Base-by-base conservation (phyloP, 2,888 invertebrate species). In the Phlogophora meticulosa region DNA sequence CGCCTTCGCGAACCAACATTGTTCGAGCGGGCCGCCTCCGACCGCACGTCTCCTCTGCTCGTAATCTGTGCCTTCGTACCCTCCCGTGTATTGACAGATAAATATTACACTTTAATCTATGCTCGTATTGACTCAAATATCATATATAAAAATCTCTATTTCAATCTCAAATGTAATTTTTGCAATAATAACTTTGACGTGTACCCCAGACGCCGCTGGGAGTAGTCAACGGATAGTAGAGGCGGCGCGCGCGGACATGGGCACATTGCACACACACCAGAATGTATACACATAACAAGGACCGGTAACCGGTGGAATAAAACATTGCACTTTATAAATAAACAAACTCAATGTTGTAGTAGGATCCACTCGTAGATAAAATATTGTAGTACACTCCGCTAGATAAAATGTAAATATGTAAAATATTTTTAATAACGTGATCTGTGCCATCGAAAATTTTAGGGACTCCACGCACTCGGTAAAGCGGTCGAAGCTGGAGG, bases 291-390 rank as follows among this genome's bases (percentile, higher is more conserved):
- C 85, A 93, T 94, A 95, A 95, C 94, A 95, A 95, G 91, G 87
- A 93, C 95, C 94, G 95, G 93, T 87, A 86, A 91, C 94, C 95
- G 95, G 94, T 91, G 93, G 94, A 93, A 94, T 95, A 94, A 94
- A 95, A 94, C 93, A 95, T 95, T 93, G 94, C 93, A 95, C 93
- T 94, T 94, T 93, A 92, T 89, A 93, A 94, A 94, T 90, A 92
- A 95, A 92, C 92, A 92, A 96, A 95, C 94, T 95, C 95, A 95
- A 95, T 95, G 87, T 95, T 95, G 95, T 95, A 95, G 94, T 96
- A 95, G 92, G 95, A 93, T 91, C 88, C 94, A 93, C 96, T 95
- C 95, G 90, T 93, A 92, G 93, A 93, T 95, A 93, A 94, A 94
- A 94, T 95, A 93, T 93, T 94, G 94, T 95, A 94, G 91, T 95